phyloP scores from a whole-genome alignment of 1,140 invertebrate genomes.

The Rhynchophorus ferrugineus region DNA sequence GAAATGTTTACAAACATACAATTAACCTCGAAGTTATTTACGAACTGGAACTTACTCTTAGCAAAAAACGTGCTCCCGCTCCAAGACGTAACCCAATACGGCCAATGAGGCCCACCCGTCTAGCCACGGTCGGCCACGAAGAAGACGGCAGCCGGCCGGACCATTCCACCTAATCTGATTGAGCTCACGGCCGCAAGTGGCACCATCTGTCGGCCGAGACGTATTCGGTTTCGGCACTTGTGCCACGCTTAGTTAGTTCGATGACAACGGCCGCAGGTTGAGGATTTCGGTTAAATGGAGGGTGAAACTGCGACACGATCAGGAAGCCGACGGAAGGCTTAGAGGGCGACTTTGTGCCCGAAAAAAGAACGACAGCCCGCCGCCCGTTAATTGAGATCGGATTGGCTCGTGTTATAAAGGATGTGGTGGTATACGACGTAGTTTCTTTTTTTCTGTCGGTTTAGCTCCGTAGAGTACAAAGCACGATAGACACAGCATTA shows the following conservation, averaged over 20 bases:
- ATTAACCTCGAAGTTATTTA: too few relatives aligned
- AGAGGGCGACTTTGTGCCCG: background rate
- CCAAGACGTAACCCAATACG: too few relatives aligned
- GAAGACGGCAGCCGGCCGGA: background rate
- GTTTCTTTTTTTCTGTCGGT: too few relatives aligned
- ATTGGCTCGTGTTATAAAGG: too few relatives aligned
- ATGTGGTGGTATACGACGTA: too few relatives aligned
- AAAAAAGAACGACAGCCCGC: too few relatives aligned
- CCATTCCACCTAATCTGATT: slow-evolving; percentile 3
- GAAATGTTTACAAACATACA: too few relatives aligned
- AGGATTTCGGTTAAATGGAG: slow-evolving; percentile 6
- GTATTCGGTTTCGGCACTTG: slow-evolving; percentile 10
- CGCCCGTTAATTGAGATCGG: too few relatives aligned
- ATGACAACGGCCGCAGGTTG: slow-evolving; percentile 7
- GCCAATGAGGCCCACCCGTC: background rate
- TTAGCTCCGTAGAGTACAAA: too few relatives aligned
- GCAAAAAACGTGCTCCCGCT: too few relatives aligned
- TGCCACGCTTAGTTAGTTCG: slow-evolving; percentile 3
- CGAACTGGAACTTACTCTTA: too few relatives aligned
- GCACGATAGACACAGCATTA: too few relatives aligned
- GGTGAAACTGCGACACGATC: slow-evolving; percentile 2
- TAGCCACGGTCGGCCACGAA: background rate
- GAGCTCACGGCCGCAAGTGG: slow-evolving; percentile 4
- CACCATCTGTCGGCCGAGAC: background rate
- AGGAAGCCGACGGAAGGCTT: slow-evolving; percentile 3